phyloP scores from a whole-genome alignment of 37 sponge, comb jelly and placozoan species.

The Eunapius fragilis region DNA sequence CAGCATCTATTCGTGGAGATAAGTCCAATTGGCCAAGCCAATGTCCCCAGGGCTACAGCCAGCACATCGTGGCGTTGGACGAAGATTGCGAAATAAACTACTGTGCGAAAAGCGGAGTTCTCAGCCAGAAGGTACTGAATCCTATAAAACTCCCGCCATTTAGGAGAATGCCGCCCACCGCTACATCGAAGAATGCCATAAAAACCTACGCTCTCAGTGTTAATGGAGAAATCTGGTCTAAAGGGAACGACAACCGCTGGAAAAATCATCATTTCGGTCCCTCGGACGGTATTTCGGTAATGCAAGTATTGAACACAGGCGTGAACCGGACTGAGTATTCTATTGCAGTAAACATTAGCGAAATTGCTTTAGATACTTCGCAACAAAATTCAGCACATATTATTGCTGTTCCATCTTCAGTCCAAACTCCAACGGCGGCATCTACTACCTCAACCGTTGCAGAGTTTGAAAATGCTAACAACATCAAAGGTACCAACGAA shows the following conservation, averaged over 20 bases:
- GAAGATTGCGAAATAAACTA: constrained; percentile 76
- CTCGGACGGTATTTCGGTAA: background rate
- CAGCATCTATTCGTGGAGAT: background rate
- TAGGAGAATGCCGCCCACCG: background rate
- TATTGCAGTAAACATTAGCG: background rate
- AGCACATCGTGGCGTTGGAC: constrained; percentile 61
- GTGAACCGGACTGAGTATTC: background rate
- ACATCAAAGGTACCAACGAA: too few relatives aligned
- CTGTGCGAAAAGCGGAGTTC: constrained; percentile 42
- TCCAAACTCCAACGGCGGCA: background rate
- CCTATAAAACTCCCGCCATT: constrained; percentile 56
- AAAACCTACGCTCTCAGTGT: background rate
- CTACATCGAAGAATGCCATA: background rate
- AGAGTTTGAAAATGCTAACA: too few relatives aligned
- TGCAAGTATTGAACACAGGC: background rate
- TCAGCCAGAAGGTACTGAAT: background rate
- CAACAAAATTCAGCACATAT: background rate
- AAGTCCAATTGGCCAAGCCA: constrained; percentile 29
- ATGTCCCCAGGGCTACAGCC: constrained; percentile 60
- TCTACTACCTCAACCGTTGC: background rate
- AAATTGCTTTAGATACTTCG: too few relatives aligned
- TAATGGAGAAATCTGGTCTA: background rate
- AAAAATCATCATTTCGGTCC: background rate
- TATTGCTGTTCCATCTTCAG: background rate
- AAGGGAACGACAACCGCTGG: background rate